Conservation (phyloP, 2,888 invertebrate species). For the Andrena trimmerana region DNA sequence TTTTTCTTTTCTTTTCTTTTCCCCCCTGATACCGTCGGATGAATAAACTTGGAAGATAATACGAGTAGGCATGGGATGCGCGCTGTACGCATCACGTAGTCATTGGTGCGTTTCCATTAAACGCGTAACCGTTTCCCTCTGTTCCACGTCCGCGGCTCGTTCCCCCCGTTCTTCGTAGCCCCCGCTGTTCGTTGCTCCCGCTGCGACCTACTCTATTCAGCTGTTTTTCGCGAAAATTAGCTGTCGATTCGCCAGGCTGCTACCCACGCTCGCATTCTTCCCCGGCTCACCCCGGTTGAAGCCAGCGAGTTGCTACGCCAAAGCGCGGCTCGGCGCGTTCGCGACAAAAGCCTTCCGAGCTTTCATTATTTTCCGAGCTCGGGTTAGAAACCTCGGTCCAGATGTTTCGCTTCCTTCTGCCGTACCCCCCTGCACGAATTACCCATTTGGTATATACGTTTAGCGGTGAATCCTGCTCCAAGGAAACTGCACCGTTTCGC, state of each 20-base stretch:
- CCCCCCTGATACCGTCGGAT: constrained; percentile 43
- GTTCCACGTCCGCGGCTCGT: constrained; percentile 6
- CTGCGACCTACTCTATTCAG: constrained; percentile 53
- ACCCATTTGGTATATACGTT: background rate
- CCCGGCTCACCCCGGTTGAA: background rate
- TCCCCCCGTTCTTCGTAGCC: constrained; percentile 30
- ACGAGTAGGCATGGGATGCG: constrained; percentile 36
- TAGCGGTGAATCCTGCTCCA: background rate
- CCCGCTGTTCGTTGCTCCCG: constrained; percentile 39
- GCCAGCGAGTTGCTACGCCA: constrained; percentile 11
- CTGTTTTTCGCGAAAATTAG: constrained; percentile 59
- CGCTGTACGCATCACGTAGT: constrained; percentile 13
- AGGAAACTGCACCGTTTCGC: background rate
- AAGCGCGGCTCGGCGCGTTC: constrained; percentile 15
- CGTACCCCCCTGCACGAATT: background rate
- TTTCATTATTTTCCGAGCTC: background rate
- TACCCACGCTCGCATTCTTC: constrained; percentile 18
- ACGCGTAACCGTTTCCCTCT: constrained; percentile 50
- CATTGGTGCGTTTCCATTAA: constrained; percentile 46
- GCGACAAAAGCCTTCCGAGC: constrained; percentile 22
- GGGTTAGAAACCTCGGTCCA: constrained; percentile 28
- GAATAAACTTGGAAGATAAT: constrained; percentile 69
- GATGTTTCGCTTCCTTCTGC: constrained; percentile 1
- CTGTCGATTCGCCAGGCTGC: constrained; percentile 42
- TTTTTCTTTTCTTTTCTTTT: constrained; percentile 5